These are phyloP conservation scores for Nasonia giraulti DNA, from an alignment of 1,140 invertebrate species.

Conservation along the genomic window DNA sequence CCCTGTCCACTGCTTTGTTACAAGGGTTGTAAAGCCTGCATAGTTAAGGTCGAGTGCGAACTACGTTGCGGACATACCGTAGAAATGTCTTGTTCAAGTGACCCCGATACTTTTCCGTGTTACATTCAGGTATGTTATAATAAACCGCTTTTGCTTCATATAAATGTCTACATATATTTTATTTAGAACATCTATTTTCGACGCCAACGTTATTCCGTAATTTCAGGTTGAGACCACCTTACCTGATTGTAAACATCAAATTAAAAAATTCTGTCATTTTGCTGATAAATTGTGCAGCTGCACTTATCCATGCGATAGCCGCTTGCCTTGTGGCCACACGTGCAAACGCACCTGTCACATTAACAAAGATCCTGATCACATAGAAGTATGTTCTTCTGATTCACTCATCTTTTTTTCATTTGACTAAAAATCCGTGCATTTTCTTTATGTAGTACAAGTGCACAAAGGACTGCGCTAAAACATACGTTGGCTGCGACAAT, in stretches of 20 bases:
- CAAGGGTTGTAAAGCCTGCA: not conserved
- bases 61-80: slow-evolving; percentile 5
- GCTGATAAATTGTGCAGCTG: not conserved
- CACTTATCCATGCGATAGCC: not conserved
- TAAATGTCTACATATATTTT: not conserved
- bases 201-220: not conserved
- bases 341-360: slow-evolving; percentile 57
- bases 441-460: slow-evolving; percentile 1
- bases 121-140: not conserved
- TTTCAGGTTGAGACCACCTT: not conserved
- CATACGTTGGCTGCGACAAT: not conserved
- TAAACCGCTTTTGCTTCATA: too few relatives aligned
- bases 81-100: not conserved
- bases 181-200: not conserved
- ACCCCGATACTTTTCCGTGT: slow-evolving; percentile 4
- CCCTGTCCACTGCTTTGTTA: not conserved
- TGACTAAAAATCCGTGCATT: too few relatives aligned
- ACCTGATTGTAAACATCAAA: slow-evolving; percentile 5
- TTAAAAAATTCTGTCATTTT: not conserved
- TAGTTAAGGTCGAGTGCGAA: not conserved
- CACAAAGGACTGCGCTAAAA: not conserved
- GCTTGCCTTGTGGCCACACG: slow-evolving; percentile 30
- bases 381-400: slow-evolving; percentile 12
- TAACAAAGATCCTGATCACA: slow-evolving; percentile 17
- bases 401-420: too few relatives aligned